Conservation (phyloP, 1,140 invertebrate genomes). For the Nixonia krombeini region DNA sequence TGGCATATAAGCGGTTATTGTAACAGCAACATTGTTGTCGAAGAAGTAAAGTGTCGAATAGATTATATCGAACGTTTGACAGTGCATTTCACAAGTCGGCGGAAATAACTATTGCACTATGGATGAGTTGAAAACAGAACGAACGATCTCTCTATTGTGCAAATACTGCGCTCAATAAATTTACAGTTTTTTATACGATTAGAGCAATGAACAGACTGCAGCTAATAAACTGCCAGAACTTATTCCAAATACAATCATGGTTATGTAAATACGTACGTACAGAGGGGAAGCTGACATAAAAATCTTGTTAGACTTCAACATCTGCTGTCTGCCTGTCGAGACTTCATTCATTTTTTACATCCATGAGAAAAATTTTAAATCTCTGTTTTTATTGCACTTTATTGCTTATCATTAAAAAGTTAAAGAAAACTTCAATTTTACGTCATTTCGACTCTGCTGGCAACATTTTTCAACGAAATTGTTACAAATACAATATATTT, state of each 20-base stretch:
- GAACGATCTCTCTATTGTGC: constrained; percentile 56
- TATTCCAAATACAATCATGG: constrained; percentile 27
- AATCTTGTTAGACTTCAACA: too few relatives aligned
- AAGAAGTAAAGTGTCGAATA: constrained; percentile 11
- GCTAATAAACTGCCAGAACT: constrained; percentile 60
- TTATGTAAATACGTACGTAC: constrained; percentile 34
- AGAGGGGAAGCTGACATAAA: constrained; percentile 11
- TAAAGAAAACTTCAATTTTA: not conserved
- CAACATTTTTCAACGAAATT: too few relatives aligned
- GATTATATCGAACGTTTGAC: constrained; percentile 2
- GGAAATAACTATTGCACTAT: constrained; percentile 13
- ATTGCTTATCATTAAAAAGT: constrained; percentile 1
- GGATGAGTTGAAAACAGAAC: not conserved
- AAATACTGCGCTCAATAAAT: constrained; percentile 65
- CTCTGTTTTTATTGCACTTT: constrained; percentile 3
- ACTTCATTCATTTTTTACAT: too few relatives aligned
- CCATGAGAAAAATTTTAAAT: too few relatives aligned
- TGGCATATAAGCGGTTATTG: constrained; percentile 56
- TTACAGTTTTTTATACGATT: constrained; percentile 65
- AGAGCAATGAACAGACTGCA: constrained; percentile 59
- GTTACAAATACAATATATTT: too few relatives aligned
- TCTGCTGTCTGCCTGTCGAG: too few relatives aligned
- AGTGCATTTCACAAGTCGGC: constrained; percentile 31
- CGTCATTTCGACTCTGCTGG: not conserved
- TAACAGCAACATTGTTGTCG: constrained; percentile 14